Evolutionary conservation across 2,888 invertebrate genomes (phyloP).

Genomic region (Diplolepis rosae): DNA sequence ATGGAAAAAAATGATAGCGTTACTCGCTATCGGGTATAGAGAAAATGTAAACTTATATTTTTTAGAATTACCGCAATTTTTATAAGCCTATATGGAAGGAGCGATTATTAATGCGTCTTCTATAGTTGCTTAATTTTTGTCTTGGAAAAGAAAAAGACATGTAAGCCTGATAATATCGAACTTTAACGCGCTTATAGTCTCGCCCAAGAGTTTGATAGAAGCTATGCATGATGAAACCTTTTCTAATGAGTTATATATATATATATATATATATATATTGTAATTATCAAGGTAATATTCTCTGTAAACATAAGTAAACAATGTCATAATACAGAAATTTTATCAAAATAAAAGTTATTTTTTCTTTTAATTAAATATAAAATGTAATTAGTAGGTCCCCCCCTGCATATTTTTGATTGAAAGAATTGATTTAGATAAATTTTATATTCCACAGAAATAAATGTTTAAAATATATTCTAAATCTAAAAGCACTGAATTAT

Average conservation of each 20-base stretch:
- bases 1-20: constrained; percentile 48
- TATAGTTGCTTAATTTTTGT: constrained; percentile 46
- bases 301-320: constrained; percentile 63
- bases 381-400: too few relatives aligned
- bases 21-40: constrained; percentile 39
- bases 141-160: constrained; percentile 40
- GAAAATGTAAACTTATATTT: constrained; percentile 69
- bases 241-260: constrained; percentile 65
- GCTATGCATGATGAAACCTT: constrained; percentile 65
- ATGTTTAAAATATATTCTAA: too few relatives aligned
- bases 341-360: constrained; percentile 43
- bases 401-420: too few relatives aligned
- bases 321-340: constrained; percentile 64
- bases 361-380: neutral
- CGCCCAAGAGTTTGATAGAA: constrained; percentile 62
- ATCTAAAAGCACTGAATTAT: too few relatives aligned
- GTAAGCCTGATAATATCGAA: constrained; percentile 55
- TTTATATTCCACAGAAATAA: too few relatives aligned
- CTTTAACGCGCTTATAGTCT: constrained; percentile 62
- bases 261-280: constrained; percentile 60
- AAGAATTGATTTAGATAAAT: too few relatives aligned
- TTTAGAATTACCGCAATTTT: constrained; percentile 72
- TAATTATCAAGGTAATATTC: constrained; percentile 64
- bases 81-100: constrained; percentile 68
- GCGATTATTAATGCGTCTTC: constrained; percentile 62